These are phyloP conservation scores for Luperina nickerlii DNA, from an alignment of 2,888 invertebrate genomes.

Conservation along the genomic window DNA sequence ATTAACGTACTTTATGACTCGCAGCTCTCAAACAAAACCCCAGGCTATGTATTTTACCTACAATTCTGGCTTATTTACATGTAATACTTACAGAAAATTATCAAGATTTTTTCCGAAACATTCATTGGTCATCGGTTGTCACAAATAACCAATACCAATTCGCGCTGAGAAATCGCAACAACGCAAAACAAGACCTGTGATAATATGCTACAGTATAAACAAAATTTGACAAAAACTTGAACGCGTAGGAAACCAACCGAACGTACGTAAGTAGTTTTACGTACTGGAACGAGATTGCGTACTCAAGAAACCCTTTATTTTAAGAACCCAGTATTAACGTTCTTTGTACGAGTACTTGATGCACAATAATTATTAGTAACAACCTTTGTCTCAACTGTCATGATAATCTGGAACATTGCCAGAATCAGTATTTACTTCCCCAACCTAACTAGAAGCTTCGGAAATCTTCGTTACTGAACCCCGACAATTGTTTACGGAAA, in stretches of 20 bases:
- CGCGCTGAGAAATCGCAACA: conserved; percentile 17
- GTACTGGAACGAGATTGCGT: conserved; percentile 14
- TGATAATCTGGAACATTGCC: conserved; percentile 62
- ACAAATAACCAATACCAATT: conserved; percentile 25
- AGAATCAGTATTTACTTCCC: conserved; percentile 55
- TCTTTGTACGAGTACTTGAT: conserved; percentile 48
- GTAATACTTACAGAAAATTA: not conserved
- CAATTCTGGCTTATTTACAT: not conserved
- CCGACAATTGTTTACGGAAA: conserved; percentile 67
- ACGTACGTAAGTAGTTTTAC: conserved; percentile 27
- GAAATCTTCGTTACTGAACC: conserved; percentile 46
- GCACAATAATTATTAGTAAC: conserved; percentile 59
- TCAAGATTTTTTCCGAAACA: not conserved
- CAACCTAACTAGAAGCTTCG: conserved; percentile 32
- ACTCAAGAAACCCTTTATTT: conserved; percentile 50
- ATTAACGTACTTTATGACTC: conserved; percentile 18
- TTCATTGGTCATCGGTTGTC: conserved; percentile 15
- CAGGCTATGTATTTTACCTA: not conserved
- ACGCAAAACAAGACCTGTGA: conserved; percentile 39
- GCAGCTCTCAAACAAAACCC: not conserved
- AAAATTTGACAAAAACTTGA: conserved; percentile 26
- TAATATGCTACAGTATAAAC: conserved; percentile 12
- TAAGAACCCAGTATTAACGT: conserved; percentile 35
- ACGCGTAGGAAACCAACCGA: not conserved
- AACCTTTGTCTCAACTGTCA: conserved; percentile 64